These are phyloP conservation scores for Atopsyche davidsoni DNA, from an alignment of 1,140 invertebrate genomes.

Conservation along the genomic window DNA sequence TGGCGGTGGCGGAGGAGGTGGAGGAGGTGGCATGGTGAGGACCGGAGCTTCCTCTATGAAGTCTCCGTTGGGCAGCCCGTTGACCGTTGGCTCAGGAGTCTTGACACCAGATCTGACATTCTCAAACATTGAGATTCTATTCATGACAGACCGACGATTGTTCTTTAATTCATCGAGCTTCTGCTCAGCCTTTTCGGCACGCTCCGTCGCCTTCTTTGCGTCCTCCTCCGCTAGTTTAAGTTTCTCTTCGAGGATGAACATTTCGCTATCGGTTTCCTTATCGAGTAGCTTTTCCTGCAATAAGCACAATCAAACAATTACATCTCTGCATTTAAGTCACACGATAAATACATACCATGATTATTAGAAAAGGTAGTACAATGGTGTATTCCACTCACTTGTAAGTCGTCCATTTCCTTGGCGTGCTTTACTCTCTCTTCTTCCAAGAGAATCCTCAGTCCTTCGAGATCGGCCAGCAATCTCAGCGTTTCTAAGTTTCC, in stretches of 20 bases:
- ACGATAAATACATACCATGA: background rate
- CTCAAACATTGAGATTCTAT: slow-evolving; percentile 39
- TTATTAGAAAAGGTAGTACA: background rate
- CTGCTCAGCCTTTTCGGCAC: slow-evolving; percentile 58
- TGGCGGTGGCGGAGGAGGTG: slow-evolving; percentile 41
- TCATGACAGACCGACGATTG: slow-evolving; percentile 31
- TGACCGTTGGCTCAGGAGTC: background rate
- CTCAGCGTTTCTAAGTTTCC: background rate
- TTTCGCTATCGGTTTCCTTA: slow-evolving; percentile 58
- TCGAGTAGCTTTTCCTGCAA: slow-evolving; percentile 61
- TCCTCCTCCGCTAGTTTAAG: slow-evolving; percentile 62
- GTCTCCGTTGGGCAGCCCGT: background rate
- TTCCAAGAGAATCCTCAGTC: slow-evolving; percentile 53
- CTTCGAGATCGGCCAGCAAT: slow-evolving; percentile 58
- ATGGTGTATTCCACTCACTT: too few species aligned
- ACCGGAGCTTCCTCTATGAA: background rate
- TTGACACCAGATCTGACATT: slow-evolving; percentile 6
- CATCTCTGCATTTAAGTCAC: background rate
- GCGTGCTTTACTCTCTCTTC: slow-evolving; percentile 51
- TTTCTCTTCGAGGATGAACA: slow-evolving; percentile 64
- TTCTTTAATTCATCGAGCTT: slow-evolving; percentile 35
- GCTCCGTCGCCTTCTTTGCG: slow-evolving; percentile 51
- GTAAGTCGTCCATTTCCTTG: slow-evolving; percentile 50
- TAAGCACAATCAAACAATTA: slow-evolving; percentile 4
- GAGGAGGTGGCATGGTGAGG: slow-evolving; percentile 25